phyloP scores from a whole-genome alignment of 2,797 vertebrate species.

The Sebastes trivittatus region DNA sequence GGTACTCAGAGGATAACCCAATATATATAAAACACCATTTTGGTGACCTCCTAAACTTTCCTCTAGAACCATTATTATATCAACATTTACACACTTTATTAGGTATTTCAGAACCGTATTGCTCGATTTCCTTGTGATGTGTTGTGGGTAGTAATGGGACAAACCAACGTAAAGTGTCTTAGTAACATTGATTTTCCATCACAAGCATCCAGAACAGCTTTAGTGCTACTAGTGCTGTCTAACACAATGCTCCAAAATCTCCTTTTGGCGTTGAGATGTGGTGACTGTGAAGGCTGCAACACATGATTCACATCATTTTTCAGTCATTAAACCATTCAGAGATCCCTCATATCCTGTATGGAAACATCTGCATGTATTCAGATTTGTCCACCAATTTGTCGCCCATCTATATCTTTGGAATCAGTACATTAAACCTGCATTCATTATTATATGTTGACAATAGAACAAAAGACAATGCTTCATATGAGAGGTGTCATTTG shows the following conservation, averaged over 20 bases:
- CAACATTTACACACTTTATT: not conserved
- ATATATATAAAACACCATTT: too few relatives aligned
- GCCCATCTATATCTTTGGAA: fast-evolving
- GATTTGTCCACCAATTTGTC: not conserved
- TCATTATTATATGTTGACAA: not conserved
- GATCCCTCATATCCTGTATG: not conserved
- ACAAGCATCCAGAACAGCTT: not conserved
- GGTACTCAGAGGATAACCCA: too few relatives aligned
- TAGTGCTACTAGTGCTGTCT: not conserved
- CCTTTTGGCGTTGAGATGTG: not conserved
- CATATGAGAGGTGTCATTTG: not conserved
- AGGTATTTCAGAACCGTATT: not conserved
- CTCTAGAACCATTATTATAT: not conserved
- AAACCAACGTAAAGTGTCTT: not conserved
- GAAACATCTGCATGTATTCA: not conserved
- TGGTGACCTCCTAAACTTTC: too few relatives aligned
- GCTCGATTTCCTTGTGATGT: not conserved
- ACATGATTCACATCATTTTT: too few relatives aligned
- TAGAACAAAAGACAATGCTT: not conserved
- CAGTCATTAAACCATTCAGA: not conserved
- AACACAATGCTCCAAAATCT: too few relatives aligned
- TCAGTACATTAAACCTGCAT: not conserved
- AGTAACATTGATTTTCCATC: not conserved
- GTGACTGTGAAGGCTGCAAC: not conserved
- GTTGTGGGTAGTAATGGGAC: not conserved